A percentile compares a stretch with the other conserved stretches of the same genome.
phyloP scores from a whole-genome alignment of 2,797 vertebrate genomes.

The Sylvia borin region DNA sequence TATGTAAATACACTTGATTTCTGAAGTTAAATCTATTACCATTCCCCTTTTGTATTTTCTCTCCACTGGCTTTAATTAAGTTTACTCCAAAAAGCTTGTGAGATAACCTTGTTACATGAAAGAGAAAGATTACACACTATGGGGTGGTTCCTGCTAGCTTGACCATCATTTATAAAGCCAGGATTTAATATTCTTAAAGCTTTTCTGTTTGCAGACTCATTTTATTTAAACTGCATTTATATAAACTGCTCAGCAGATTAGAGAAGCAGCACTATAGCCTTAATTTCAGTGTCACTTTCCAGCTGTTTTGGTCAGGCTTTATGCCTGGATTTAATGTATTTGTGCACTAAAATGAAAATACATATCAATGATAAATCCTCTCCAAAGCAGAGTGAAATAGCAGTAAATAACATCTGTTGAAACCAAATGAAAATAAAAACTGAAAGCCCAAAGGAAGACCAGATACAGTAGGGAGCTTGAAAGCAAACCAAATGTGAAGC shows the following conservation, averaged over 20 bases:
- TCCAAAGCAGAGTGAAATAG: slow-evolving; percentile 27
- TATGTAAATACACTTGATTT: not conserved
- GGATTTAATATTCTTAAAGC: slow-evolving; percentile 64
- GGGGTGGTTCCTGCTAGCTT: slow-evolving; percentile 41
- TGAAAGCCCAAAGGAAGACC: not conserved
- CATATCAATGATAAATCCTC: slow-evolving; percentile 57
- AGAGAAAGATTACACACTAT: slow-evolving; percentile 24
- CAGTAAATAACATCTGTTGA: slow-evolving; percentile 58
- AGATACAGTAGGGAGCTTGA: slow-evolving; percentile 13
- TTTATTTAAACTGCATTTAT: slow-evolving; percentile 73
- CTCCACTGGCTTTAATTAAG: slow-evolving; percentile 62
- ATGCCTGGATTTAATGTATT: slow-evolving; percentile 52
- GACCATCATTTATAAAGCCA: slow-evolving; percentile 42
- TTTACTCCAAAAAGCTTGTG: slow-evolving; percentile 40
- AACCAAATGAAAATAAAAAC: slow-evolving; percentile 47
- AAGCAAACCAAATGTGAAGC: not conserved
- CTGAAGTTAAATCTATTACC: not conserved
- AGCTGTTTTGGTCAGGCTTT: slow-evolving; percentile 60
- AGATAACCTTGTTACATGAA: slow-evolving; percentile 60
- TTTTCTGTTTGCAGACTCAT: slow-evolving; percentile 55
- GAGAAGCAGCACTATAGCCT: slow-evolving; percentile 49
- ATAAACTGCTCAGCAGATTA: slow-evolving; percentile 66
- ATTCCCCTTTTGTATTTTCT: slow-evolving; percentile 14
- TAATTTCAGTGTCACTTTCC: slow-evolving; percentile 69
- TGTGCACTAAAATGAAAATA: slow-evolving; percentile 48